Conservation (phyloP, 23 tunicate species). For the Trididemnum clinides region DNA sequence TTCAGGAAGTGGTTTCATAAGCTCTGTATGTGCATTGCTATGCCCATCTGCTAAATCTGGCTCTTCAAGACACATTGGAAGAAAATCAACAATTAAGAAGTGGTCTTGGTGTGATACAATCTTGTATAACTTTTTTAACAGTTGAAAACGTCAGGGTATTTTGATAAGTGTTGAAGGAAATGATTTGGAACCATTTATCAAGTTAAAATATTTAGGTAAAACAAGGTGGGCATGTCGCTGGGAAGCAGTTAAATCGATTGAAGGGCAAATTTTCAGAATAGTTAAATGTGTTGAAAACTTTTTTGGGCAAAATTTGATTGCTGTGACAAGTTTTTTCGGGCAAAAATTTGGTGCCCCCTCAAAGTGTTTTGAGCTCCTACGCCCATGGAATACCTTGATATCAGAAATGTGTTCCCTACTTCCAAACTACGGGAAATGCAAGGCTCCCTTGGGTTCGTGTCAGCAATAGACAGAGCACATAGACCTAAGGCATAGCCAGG, state of each 20-base stretch:
- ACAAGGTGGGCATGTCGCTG: slow-evolving; percentile 15
- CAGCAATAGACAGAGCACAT: too few relatives aligned
- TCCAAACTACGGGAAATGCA: too few relatives aligned
- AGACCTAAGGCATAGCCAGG: too few relatives aligned
- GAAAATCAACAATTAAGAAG: background rate
- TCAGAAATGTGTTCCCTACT: too few relatives aligned
- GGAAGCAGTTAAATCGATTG: slow-evolving; percentile 13
- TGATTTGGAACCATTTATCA: background rate
- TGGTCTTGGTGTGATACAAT: slow-evolving; percentile 8
- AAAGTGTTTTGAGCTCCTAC: too few relatives aligned
- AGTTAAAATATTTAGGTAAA: slow-evolving; percentile 16
- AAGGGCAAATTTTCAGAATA: slow-evolving; percentile 7
- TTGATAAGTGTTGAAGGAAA: background rate
- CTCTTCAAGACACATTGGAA: slow-evolving; percentile 10
- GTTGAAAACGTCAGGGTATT: background rate
- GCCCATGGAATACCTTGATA: too few relatives aligned
- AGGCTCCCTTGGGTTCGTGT: too few relatives aligned
- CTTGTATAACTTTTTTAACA: slow-evolving; percentile 18
- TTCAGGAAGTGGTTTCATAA: slow-evolving; percentile 15
- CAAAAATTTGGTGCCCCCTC: too few relatives aligned
- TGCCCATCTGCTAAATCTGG: slow-evolving; percentile 54
- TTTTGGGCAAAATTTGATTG: too few relatives aligned
- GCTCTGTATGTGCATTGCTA: slow-evolving; percentile 43
- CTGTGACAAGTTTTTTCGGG: too few relatives aligned
- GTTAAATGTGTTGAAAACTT: too few relatives aligned